Percentiles rank a stretch among this genome's conserved stretches.
phyloP scores from a whole-genome alignment of 1,140 invertebrate genomes.

The Drosophila bipectinata region DNA sequence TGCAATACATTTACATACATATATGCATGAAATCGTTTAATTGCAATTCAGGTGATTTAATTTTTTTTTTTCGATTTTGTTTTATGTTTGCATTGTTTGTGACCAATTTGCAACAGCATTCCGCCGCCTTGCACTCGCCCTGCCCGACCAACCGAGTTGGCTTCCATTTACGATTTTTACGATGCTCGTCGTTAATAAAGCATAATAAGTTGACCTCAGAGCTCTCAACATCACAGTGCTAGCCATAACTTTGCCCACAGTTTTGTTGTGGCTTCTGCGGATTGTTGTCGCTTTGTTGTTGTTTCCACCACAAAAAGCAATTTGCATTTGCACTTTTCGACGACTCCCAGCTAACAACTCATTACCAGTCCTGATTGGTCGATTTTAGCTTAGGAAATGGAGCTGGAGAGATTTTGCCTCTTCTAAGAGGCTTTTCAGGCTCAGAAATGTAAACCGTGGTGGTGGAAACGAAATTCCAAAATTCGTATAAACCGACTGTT shows the following conservation, averaged over 20 bases:
- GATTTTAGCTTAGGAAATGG: conserved; percentile 22
- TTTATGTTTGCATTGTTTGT: conserved; percentile 48
- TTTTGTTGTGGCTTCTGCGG: conserved; percentile 17
- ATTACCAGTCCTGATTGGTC: conserved; percentile 6
- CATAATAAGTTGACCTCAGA: conserved; percentile 40
- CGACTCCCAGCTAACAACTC: neutral
- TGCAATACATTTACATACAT: conserved; percentile 42
- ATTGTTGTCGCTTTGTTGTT: conserved; percentile 4
- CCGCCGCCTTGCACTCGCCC: conserved; percentile 2
- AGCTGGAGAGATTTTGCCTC: conserved; percentile 11
- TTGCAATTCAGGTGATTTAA: conserved; percentile 40
- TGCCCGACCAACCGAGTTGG: conserved; percentile 10
- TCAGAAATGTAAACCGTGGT: neutral
- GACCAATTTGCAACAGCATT: conserved; percentile 43
- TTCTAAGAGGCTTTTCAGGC: neutral
- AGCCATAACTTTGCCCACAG: conserved; percentile 18
- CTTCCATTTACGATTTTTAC: conserved; percentile 33
- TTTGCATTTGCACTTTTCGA: conserved; percentile 47
- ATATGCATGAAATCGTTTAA: conserved; percentile 56
- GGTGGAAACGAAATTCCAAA: neutral
- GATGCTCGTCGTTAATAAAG: conserved; percentile 42
- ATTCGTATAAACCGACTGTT: neutral
- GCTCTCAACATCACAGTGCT: conserved; percentile 13
- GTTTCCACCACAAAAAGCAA: conserved; percentile 40
- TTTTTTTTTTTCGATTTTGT: conserved; percentile 14